Conservation (phyloP, 2,113 vertebrate genomes). For the Halichoerus grypus region DNA sequence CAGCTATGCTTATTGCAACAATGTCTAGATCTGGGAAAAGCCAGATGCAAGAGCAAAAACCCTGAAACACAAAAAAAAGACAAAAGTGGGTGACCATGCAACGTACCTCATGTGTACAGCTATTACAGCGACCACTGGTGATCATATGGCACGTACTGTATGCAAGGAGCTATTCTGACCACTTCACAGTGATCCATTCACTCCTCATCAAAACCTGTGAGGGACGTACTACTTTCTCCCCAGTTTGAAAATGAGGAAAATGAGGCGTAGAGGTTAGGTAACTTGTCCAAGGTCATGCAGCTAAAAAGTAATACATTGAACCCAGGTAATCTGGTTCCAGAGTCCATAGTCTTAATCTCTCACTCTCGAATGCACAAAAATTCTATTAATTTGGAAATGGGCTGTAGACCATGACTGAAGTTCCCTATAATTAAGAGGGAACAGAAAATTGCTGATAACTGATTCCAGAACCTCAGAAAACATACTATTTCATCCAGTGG, state of each 20-base stretch:
- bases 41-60: background rate
- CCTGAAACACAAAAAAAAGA: background rate
- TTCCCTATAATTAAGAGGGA: background rate
- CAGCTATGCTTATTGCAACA: background rate
- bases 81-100: background rate
- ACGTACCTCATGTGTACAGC: background rate
- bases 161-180: background rate
- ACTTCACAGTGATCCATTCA: background rate
- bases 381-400: background rate
- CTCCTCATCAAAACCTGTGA: background rate
- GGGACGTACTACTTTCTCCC: background rate
- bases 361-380: background rate
- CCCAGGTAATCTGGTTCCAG: background rate
- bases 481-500: background rate
- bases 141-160: background rate
- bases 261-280: background rate
- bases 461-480: background rate
- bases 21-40: background rate
- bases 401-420: background rate
- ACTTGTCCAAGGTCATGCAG: background rate
- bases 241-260: background rate
- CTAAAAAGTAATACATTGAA: background rate
- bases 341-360: background rate
- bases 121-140: background rate
- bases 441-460: background rate